Conservation (phyloP, 2,888 invertebrate genomes). For the Sminthurinus aureus region DNA sequence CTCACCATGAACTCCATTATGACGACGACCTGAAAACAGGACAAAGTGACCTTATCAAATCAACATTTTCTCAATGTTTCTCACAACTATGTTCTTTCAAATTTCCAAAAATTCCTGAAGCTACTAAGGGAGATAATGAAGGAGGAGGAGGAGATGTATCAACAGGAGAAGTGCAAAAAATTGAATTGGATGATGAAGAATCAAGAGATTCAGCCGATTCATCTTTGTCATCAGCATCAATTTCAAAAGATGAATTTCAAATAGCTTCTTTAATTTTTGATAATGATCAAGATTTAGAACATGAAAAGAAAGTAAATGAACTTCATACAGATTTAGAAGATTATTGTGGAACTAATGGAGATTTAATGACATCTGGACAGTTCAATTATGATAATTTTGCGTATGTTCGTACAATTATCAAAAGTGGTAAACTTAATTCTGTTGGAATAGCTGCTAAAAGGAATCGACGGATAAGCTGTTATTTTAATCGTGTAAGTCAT, state of each 20-base stretch:
- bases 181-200: not conserved
- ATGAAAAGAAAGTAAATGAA: slow-evolving; percentile 26
- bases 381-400: slow-evolving; percentile 45
- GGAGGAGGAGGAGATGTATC: too few relatives aligned
- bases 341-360: slow-evolving; percentile 43
- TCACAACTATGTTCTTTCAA: too few relatives aligned
- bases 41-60: not conserved
- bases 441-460: slow-evolving; percentile 48
- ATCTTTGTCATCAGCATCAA: not conserved
- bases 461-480: slow-evolving; percentile 47
- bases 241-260: too few relatives aligned
- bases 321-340: slow-evolving; percentile 44
- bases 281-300: slow-evolving; percentile 44
- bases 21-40: slow-evolving; percentile 25
- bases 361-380: slow-evolving; percentile 30
- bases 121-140: too few relatives aligned
- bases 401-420: slow-evolving; percentile 53
- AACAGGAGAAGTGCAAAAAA: not conserved
- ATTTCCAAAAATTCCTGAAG: too few relatives aligned
- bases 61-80: not conserved
- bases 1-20: slow-evolving; percentile 4
- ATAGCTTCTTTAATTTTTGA: slow-evolving; percentile 42
- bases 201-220: not conserved
- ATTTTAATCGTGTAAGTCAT: slow-evolving; percentile 52
- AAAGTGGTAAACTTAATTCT: slow-evolving; percentile 43